Evolutionary conservation across 2,888 invertebrate genomes (phyloP).

Genomic region (Drosophila anceps): DNA sequence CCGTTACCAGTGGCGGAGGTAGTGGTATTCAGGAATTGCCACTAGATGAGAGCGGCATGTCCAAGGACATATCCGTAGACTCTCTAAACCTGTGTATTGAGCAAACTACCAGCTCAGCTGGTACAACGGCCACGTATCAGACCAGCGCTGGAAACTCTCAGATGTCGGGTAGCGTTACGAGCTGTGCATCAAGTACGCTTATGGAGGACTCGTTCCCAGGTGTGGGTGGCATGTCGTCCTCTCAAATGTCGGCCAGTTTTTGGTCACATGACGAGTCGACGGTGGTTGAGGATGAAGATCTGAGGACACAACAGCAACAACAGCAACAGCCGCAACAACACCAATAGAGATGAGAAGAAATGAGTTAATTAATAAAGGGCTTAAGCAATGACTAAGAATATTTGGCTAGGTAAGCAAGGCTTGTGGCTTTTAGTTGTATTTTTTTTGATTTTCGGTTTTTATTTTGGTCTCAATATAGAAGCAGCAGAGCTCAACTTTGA

Average conservation of each 20-base stretch:
- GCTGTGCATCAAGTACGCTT: slow-evolving; percentile 93
- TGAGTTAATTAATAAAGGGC: slow-evolving; percentile 55
- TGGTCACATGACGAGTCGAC: slow-evolving; percentile 82
- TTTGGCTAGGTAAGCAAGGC: slow-evolving; percentile 78
- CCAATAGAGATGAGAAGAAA: slow-evolving; percentile 38
- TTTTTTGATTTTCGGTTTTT: slow-evolving; percentile 52
- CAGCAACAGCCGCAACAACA: slow-evolving; percentile 40
- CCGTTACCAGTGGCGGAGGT: slow-evolving; percentile 52
- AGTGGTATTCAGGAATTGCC: slow-evolving; percentile 61
- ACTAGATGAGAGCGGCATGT: slow-evolving; percentile 64
- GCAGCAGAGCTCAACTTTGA: slow-evolving; percentile 80
- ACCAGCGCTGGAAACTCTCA: slow-evolving; percentile 94
- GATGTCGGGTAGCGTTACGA: slow-evolving; percentile 94
- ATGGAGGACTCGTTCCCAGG: slow-evolving; percentile 87
- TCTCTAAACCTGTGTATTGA: slow-evolving; percentile 88
- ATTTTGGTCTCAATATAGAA: slow-evolving; percentile 54
- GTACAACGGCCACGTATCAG: slow-evolving; percentile 93
- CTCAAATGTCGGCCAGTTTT: slow-evolving; percentile 77
- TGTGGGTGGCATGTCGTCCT: slow-evolving; percentile 69
- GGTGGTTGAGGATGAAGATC: slow-evolving; percentile 71
- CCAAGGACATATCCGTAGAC: slow-evolving; percentile 84
- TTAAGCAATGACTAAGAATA: slow-evolving; percentile 68
- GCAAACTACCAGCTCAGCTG: slow-evolving; percentile 90
- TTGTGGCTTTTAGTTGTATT: slow-evolving; percentile 61
- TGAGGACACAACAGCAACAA: slow-evolving; percentile 39